phyloP scores from a whole-genome alignment of 2,113 vertebrate genomes.

The Pachyramphus minor region DNA sequence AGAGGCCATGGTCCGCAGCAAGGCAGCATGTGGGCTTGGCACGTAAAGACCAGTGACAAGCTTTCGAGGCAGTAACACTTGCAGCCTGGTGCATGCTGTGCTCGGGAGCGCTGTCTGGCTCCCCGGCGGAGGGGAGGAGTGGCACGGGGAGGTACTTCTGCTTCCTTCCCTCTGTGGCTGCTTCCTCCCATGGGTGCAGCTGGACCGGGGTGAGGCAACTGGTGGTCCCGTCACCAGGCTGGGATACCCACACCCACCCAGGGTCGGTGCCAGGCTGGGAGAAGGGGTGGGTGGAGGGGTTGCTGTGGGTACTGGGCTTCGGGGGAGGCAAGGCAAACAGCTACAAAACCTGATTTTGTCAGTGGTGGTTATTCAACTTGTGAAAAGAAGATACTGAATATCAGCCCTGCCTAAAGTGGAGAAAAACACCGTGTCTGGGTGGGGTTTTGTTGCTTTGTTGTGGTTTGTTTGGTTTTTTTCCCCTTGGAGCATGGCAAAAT shows the following conservation, averaged over 20 bases:
- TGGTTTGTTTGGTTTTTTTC: not conserved
- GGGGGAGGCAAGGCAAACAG: not conserved
- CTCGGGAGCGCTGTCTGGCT: not conserved
- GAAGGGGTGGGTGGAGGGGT: rapidly evolving
- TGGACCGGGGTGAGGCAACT: not conserved
- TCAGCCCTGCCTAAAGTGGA: not conserved
- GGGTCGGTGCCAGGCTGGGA: not conserved
- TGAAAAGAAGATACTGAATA: not conserved
- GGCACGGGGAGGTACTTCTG: not conserved
- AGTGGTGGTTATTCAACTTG: not conserved
- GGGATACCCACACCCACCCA: rapidly evolving
- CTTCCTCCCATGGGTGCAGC: slow-evolving; percentile 56
- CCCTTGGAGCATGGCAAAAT: not conserved
- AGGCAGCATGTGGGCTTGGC: not conserved
- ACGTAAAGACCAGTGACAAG: not conserved
- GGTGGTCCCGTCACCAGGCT: rapidly evolving
- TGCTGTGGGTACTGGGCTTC: not conserved
- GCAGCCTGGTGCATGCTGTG: not conserved
- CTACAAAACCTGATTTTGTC: not conserved
- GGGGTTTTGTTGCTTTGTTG: not conserved
- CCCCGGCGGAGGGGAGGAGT: not conserved
- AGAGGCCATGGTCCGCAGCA: slow-evolving; percentile 66
- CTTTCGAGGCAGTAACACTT: not conserved
- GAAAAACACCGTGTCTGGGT: not conserved
- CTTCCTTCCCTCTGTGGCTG: slow-evolving; percentile 37